phyloP scores from a whole-genome alignment of 2,797 vertebrate species.

The Helarctos malayanus region DNA sequence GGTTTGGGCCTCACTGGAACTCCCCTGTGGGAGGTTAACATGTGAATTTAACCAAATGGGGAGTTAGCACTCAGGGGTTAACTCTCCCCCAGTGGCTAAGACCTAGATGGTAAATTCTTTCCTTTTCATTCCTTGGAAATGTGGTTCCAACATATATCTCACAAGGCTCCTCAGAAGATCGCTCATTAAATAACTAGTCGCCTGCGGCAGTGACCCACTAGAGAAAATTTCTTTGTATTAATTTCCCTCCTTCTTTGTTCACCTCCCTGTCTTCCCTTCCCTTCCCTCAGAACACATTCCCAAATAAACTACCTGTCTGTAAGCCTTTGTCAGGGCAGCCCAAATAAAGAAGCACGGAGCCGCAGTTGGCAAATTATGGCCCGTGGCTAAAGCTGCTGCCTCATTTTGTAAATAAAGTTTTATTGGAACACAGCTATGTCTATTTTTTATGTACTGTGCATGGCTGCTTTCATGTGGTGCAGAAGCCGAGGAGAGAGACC shows the following conservation, averaged over 20 bases:
- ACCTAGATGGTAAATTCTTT: neutral
- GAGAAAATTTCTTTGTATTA: neutral
- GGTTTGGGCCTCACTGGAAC: neutral
- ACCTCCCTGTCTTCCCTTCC: neutral
- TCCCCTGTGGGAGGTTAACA: neutral
- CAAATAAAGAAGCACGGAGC: neutral
- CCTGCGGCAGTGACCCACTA: neutral
- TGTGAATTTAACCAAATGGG: neutral
- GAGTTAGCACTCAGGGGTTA: neutral
- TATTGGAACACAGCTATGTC: neutral
- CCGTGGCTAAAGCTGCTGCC: neutral
- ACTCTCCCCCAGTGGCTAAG: neutral
- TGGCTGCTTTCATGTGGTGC: neutral
- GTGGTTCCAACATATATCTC: neutral
- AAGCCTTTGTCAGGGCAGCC: neutral
- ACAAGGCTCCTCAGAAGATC: neutral
- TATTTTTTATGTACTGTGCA: neutral
- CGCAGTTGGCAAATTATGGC: neutral
- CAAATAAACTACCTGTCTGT: neutral
- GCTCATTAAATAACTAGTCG: neutral
- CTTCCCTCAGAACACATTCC: neutral
- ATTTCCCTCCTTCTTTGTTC: neutral
- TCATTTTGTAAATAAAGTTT: slow-evolving; percentile 23
- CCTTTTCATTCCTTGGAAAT: neutral
- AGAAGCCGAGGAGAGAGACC: neutral